phyloP scores from a whole-genome alignment of 2,797 vertebrate genomes.

The Brotula barbata region DNA sequence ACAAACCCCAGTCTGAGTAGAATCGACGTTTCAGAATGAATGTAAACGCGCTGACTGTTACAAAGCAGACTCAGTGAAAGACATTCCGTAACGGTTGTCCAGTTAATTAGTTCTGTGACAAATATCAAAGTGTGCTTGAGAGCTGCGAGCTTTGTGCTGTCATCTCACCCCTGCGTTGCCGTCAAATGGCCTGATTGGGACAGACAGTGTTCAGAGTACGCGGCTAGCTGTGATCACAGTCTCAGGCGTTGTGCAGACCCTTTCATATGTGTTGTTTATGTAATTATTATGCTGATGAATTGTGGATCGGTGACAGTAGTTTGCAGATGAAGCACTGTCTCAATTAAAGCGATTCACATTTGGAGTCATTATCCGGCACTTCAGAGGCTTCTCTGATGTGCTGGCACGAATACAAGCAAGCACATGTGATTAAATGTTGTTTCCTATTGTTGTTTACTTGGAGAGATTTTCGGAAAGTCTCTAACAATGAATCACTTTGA shows the following conservation, averaged over 20 bases:
- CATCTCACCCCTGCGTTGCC: slow-evolving; percentile 56
- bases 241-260: slow-evolving; percentile 54
- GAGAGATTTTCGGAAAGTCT: slow-evolving; percentile 72
- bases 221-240: slow-evolving; percentile 68
- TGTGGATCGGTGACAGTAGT: slow-evolving; percentile 69
- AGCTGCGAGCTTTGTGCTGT: slow-evolving; percentile 51
- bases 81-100: slow-evolving; percentile 36
- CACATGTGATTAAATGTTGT: slow-evolving; percentile 77
- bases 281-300: slow-evolving; percentile 74
- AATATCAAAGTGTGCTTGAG: slow-evolving; percentile 40
- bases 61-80: slow-evolving; percentile 41
- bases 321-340: slow-evolving; percentile 74
- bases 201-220: slow-evolving; percentile 69
- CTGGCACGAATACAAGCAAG: slow-evolving; percentile 69
- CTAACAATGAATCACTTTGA: slow-evolving; percentile 71
- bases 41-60: no score
- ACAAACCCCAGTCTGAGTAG: no score
- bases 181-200: slow-evolving; percentile 56
- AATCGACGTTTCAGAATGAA: no score
- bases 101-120: slow-evolving; percentile 59
- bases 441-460: slow-evolving; percentile 77
- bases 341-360: slow-evolving; percentile 77
- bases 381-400: slow-evolving; percentile 73
- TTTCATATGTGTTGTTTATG: slow-evolving; percentile 76
- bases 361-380: slow-evolving; percentile 70